A percentile compares a stretch with the other conserved stretches of the same genome.
Evolutionary conservation across 2,113 vertebrate genomes (phyloP).

Genomic region (Dicerorhinus sumatrensis): DNA sequence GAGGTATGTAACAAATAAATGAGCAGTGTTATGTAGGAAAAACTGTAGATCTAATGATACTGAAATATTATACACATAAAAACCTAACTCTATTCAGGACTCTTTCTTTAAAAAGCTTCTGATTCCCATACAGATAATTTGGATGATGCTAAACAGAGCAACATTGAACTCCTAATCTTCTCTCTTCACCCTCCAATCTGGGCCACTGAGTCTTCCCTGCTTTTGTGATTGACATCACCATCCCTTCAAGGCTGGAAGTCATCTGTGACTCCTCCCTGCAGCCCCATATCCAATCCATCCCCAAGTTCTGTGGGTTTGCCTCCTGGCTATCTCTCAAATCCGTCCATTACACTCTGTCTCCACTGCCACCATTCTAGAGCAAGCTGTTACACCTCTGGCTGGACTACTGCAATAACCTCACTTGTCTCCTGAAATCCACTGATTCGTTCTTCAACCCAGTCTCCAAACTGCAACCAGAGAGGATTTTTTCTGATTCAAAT

Average conservation of each 20-base stretch:
- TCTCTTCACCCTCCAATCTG: not conserved
- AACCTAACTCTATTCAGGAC: constrained; percentile 48
- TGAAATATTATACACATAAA: constrained; percentile 67
- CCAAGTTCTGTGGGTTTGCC: not conserved
- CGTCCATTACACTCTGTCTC: not conserved
- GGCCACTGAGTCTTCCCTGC: not conserved
- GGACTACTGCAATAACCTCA: not conserved
- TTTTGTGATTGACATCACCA: not conserved
- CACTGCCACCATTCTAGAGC: not conserved
- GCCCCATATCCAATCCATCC: not conserved
- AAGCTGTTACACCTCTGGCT: not conserved
- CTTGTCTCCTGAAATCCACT: not conserved
- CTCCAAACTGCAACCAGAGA: not conserved
- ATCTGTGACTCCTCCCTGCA: not conserved
- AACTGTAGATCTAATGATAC: constrained; percentile 46
- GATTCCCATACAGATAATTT: constrained; percentile 48
- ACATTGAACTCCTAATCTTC: not conserved
- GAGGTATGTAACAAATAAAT: constrained; percentile 39
- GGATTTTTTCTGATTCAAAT: not conserved
- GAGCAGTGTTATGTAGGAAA: constrained; percentile 29
- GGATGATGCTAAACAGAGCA: constrained; percentile 36
- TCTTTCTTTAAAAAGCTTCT: constrained; percentile 59
- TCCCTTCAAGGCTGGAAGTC: not conserved
- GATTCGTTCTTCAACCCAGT: not conserved
- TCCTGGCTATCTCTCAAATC: not conserved